Percentiles rank a stretch among this genome's conserved stretches.
Evolutionary conservation across 2,888 invertebrate genomes (phyloP).

Genomic region (Aspidapion aeneum): DNA sequence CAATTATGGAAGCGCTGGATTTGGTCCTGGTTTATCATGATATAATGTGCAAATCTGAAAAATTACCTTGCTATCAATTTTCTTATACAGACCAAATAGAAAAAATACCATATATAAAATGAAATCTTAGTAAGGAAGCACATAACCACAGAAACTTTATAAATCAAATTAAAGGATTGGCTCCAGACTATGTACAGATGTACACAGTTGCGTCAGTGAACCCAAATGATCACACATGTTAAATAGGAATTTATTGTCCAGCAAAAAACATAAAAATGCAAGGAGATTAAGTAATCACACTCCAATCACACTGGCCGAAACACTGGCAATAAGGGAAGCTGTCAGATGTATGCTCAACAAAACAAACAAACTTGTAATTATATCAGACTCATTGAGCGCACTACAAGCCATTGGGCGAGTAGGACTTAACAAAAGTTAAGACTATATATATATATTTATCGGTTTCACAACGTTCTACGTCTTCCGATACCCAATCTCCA

Average conservation of each 20-base stretch:
- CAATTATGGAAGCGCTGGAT: neutral
- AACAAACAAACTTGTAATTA: too few species aligned
- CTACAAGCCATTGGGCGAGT: too few species aligned
- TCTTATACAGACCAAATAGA: neutral
- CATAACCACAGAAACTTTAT: neutral
- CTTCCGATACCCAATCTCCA: too few species aligned
- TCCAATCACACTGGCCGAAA: neutral
- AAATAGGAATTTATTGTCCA: neutral
- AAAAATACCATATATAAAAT: neutral
- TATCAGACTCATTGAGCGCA: too few species aligned
- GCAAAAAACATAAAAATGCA: neutral
- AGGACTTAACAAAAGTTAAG: too few species aligned
- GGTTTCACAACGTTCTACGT: too few species aligned
- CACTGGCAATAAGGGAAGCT: too few species aligned
- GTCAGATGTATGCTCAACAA: too few species aligned
- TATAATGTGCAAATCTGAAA: neutral
- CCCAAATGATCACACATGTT: neutral
- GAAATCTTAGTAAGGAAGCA: neutral
- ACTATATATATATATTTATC: too few species aligned
- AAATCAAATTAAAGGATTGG: neutral
- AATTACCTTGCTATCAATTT: neutral
- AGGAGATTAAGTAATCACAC: neutral
- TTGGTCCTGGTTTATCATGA: neutral
- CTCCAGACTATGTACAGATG: neutral
- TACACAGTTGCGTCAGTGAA: neutral